These are phyloP conservation scores for Picus viridis DNA, from an alignment of 2,797 vertebrate species.

Conservation along the genomic window DNA sequence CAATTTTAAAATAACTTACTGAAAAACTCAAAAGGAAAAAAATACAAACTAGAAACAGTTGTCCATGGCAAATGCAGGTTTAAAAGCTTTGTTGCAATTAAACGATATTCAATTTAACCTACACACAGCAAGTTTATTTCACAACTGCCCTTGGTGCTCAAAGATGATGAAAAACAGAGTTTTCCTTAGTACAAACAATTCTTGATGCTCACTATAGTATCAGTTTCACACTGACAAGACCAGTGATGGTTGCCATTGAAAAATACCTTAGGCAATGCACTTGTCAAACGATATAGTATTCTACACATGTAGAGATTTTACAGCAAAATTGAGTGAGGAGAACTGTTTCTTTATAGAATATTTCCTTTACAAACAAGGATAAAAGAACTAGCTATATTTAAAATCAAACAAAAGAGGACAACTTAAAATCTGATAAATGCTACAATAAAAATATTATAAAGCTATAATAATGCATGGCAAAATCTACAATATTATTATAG, in stretches of 20 bases:
- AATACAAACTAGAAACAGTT: slow-evolving; percentile 1
- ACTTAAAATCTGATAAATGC: neutral
- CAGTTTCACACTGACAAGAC: neutral
- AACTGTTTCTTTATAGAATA: neutral
- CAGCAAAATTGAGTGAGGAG: neutral
- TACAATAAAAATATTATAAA: neutral
- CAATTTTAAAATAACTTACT: slow-evolving; percentile 34
- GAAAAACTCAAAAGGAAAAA: slow-evolving; percentile 29
- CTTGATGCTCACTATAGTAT: neutral
- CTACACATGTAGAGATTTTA: neutral
- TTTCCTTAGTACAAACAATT: neutral
- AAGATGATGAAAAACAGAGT: neutral
- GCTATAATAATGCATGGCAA: neutral
- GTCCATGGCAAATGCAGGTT: neutral
- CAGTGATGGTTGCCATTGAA: neutral
- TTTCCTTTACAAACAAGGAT: neutral
- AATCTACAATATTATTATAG: neutral
- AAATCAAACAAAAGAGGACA: neutral
- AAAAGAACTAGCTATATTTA: neutral
- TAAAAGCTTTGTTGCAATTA: neutral
- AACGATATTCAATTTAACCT: neutral
- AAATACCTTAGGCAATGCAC: neutral
- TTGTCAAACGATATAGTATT: neutral
- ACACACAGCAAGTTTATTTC: neutral
- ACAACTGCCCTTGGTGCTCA: neutral